Conservation (phyloP, 2,797 vertebrate species). For the Galagoides demidoff region DNA sequence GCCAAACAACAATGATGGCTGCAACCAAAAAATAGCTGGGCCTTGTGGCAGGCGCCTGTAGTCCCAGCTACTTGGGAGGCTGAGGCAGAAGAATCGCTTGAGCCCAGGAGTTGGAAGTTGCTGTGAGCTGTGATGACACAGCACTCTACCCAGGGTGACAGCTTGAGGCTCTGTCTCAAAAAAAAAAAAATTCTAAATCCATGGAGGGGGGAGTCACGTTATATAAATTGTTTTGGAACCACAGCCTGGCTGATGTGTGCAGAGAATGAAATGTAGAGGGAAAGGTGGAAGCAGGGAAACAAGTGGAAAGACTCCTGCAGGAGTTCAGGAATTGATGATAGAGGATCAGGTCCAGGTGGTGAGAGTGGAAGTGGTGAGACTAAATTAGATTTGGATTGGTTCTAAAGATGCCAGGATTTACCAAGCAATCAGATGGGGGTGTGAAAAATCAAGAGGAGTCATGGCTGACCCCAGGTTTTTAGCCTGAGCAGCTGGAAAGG, state of each 20-base stretch:
- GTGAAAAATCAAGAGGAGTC: not conserved
- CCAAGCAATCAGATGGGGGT: not conserved
- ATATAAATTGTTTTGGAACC: slow-evolving; percentile 14
- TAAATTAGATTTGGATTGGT: not conserved
- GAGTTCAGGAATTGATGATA: not conserved
- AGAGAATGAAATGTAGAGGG: not conserved
- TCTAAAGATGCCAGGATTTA: slow-evolving; percentile 22
- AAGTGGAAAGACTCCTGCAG: not conserved
- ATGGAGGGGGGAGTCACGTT: not conserved
- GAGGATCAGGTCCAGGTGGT: not conserved
- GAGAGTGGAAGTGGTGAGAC: not conserved
- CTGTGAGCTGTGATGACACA: too few relatives aligned
- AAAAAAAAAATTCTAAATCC: not conserved
- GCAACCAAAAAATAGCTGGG: too few relatives aligned
- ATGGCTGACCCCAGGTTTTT: not conserved
- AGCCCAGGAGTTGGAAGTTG: too few relatives aligned
- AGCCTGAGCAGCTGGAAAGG: not conserved
- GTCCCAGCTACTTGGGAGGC: too few relatives aligned
- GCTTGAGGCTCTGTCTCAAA: too few relatives aligned
- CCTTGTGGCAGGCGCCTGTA: too few relatives aligned
- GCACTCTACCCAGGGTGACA: too few relatives aligned
- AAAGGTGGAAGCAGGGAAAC: not conserved
- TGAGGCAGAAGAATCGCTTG: too few relatives aligned
- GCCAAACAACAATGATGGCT: too few relatives aligned
- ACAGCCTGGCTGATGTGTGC: not conserved